These are phyloP conservation scores for Argopecten irradians DNA, from an alignment of 1,140 invertebrate genomes.

Conservation along the genomic window DNA sequence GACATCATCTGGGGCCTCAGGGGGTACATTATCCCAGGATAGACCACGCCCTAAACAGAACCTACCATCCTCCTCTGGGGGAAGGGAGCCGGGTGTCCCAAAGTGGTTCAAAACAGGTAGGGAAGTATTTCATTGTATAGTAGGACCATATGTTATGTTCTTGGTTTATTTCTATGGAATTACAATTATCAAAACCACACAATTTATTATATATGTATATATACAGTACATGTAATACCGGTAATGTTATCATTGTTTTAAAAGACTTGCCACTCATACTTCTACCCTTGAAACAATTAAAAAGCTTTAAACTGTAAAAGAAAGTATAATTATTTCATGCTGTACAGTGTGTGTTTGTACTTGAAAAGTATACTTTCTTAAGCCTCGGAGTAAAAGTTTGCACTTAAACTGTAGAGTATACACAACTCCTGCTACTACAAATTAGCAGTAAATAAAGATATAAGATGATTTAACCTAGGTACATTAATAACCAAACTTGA, in stretches of 20 bases:
- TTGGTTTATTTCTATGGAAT: too few relatives aligned
- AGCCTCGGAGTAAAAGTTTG: too few relatives aligned
- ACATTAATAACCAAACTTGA: too few relatives aligned
- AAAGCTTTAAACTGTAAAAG: too few relatives aligned
- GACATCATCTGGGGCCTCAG: neutral
- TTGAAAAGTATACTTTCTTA: too few relatives aligned
- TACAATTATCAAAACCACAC: too few relatives aligned
- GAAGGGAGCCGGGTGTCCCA: conserved; percentile 36
- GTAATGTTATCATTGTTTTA: neutral
- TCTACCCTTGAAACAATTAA: neutral
- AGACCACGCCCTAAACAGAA: neutral
- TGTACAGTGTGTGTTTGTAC: too few relatives aligned
- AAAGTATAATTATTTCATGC: too few relatives aligned
- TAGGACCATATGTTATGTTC: neutral
- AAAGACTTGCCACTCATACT: neutral
- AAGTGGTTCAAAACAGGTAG: conserved; percentile 52
- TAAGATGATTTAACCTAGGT: too few relatives aligned
- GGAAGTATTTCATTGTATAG: neutral
- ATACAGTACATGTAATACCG: neutral
- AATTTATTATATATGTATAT: conserved; percentile 19
- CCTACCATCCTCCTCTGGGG: neutral
- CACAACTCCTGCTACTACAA: too few relatives aligned
- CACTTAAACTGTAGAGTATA: too few relatives aligned
- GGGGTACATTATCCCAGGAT: neutral
- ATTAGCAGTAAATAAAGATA: too few relatives aligned